Evolutionary conservation across 2,797 vertebrate species (phyloP), one percentile per base, ranked within the genome.

Genomic region (Serranus cabrilla): DNA sequence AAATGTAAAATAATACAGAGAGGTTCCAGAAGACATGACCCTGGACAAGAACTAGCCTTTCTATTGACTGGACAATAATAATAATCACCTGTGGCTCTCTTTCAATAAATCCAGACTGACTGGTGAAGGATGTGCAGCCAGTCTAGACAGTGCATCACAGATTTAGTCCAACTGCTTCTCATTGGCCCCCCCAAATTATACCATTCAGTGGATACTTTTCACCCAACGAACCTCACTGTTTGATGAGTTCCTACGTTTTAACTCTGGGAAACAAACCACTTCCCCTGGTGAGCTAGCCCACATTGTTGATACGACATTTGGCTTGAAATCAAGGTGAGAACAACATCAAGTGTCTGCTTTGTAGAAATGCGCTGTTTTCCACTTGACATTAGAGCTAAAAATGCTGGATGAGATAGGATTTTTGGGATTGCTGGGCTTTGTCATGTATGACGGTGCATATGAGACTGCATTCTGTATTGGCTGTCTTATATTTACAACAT

Each of bases 321-420:
- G 83, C 83, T 65, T 9, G 69, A 82, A 84, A 82, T 80, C 74
- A 78, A 83, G 71, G 67, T 43, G 68, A 61, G 70, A 80, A 23
- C 23, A 62, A 64, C 69, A 74, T 67, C 37, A 51, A 50, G 56
- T 37, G 56, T 60, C 34, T 58, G 57, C 52, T 58, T 27, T 39
- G 46, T 60, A 58, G 42, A 56, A 57, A 40, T 54, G 18, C 17
- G 46, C 60, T 57, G 47, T 18, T 71, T 64, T 76, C 52, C 52
- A 13, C 47, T 71, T 20, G 14, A 79, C 62, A 50, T 69, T 54
- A 78, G 37, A 63, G 59, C 51, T 37, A 47, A 16, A 71, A 62
- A 62, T 31, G 12, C 8, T 31, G 52, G 50, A 62, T 65, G 18
- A 64, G 51, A 57, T 14, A 17, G 56, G 18, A 23, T 64, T 71